Base-by-base conservation (phyloP, 1,140 invertebrate genomes). In the Drosophila pallidifrons region DNA sequence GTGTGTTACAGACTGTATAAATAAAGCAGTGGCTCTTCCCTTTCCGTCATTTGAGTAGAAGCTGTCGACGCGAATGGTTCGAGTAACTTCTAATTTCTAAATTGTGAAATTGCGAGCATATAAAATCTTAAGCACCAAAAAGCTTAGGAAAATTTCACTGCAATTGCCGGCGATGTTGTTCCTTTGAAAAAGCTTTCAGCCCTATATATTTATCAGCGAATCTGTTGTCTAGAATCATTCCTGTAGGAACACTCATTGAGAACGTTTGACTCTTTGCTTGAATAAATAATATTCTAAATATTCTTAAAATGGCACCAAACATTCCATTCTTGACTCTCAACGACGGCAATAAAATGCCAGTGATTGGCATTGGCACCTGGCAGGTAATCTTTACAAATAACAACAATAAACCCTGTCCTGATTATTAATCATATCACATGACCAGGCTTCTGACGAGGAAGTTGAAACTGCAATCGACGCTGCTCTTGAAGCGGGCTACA, bases 291-390 rank as follows among this genome's bases (percentile, higher is more conserved):
- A 32, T 32, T 32, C 30, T 8, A 32, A 52, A 20, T 8, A 49
- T 32, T 32, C 5, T 32, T 7, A 77, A 65, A 71, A 92, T 92
- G 92, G 64, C 77, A 25, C 20, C 3, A 49, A 57, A 71, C 64
- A 77, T 64, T 5, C 80, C 85, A 47, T 91, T 75, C 55, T 71
- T 92, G 38, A 89, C 78, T 2, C 79, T 92, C 0, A 91, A 91
- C 55, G 92, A 92, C 82, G 93, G 93, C 13, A 91, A 93, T 75
- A 91, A 95, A 75, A 97, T 97, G 95, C 96, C 96, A 0, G 93
- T 94, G 67, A 91, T 97, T 47, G 96, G 96, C 41, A 94, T 96
- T 75, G 96, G 96, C 60, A 97, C 96, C 68, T 97, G 96, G 96
- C 96, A 96, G 94, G 96, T 96, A 91, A 94, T n/a, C 13, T 38